Base-by-base conservation (phyloP, 2,113 vertebrate species). In the Pelobates fuscus region DNA sequence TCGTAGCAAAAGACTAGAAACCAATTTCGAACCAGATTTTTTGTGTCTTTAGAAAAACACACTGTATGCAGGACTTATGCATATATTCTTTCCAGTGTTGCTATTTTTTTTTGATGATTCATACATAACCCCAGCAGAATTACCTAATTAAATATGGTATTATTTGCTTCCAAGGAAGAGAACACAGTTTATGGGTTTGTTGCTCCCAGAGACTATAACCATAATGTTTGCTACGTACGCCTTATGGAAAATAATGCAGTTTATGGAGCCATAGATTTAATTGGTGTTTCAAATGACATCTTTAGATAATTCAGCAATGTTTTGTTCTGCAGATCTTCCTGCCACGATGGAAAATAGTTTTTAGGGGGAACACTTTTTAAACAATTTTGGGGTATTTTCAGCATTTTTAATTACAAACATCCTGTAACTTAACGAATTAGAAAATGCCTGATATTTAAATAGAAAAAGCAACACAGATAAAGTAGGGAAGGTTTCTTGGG, bases 81-180 rank as follows among this genome's bases (percentile, higher is more conserved):
- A n/a, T 37, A 37, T 23, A 21, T 55, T 55, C 21, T 10, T 23
- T 17, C 52, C 12, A 21, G 52, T 55, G 4, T 55, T 14, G 41
- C 44, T 52, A 44, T 23, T 63, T 6, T 63, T 6, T 37, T 37
- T 25, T 54, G 44, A 30, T 71, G 69, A 72, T 72, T 72, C 70
- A 72, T 63, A 54, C 21, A 63, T 72, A 72, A 58, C 70, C 70
- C 60, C 44, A 54, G 18, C 29, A 44, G 60, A 72, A 72, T 72
- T 72, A 58, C 70, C 70, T 72, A 72, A 72, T 72, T 72, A 72
- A 72, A 72, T 72, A 72, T 63, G 49, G 43, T 72, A 72, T 72
- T 63, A 72, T 72, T 72, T 64, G 43, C 70, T 72, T 63, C 59
- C 70, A 49, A 72, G 59, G 60, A 72, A 62, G 49, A 72, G 26